Evolutionary conservation across 1,140 invertebrate genomes (phyloP), one percentile per base, ranked within the genome.

Genomic region (Chymomyza costata): DNA sequence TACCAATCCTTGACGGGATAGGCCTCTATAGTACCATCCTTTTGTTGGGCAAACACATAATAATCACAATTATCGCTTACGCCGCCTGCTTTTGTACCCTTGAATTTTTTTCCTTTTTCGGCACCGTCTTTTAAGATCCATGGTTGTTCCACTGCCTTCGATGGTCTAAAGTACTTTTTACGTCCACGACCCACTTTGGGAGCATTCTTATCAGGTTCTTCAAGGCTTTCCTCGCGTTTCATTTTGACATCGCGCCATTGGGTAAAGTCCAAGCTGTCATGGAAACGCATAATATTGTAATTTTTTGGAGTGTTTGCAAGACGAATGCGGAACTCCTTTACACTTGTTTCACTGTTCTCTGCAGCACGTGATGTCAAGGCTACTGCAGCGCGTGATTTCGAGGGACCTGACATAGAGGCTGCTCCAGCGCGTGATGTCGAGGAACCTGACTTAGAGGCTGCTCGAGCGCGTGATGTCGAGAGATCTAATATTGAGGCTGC

Each of bases 21-120:
- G 1, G 96, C 96, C 87, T 98, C 96, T 85, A 98, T 97, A 0
- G 92, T 92, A 10, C 94, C 94, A 88, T 97, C 95, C n/a, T 92
- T 88, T 30, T 93, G 93, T 86, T 97, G 94, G 2, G 94, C 96
- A 78, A 98, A 98, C 10, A 98, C 94, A 85, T 97, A 98, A 86
- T 97, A 98, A 0, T 95, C 92, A 1, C 95, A 93, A 87, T 98
- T 98, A 85, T 97, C 95, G 34, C 92, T 91, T 0, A 99, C 92
- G 37, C 96, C 95, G 14, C 96, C 96, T 87, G 97, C 96, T 45
- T 94, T 87, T 19, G 94, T 93, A 14, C 93, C 93, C 87, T 92
- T 94, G 84, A 89, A 97, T 90, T 95, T 97, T 87, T 95, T 97
- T 0, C 93, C 93, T 76, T 90, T 92, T 87, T 95, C 96, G 30